Evolutionary conservation across 2,113 vertebrate genomes (phyloP).

Genomic region (Sander lucioperca): DNA sequence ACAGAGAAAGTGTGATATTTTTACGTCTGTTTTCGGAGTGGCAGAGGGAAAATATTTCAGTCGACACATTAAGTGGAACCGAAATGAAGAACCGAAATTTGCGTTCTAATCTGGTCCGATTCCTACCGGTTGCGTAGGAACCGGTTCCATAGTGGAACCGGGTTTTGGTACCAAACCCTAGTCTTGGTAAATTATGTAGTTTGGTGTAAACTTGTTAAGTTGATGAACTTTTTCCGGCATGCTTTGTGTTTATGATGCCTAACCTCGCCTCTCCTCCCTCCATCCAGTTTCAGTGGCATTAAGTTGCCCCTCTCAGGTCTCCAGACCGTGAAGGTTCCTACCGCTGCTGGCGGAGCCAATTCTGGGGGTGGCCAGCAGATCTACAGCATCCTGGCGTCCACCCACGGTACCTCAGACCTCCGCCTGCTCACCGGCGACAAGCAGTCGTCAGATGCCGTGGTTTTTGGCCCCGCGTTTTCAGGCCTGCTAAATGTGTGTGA

Average conservation of each 20-base stretch:
- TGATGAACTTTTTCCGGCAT: background rate
- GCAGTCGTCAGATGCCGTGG: background rate
- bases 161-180: background rate
- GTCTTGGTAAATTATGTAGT: background rate
- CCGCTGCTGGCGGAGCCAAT: background rate
- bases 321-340: constrained; percentile 63
- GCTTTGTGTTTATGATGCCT: constrained; percentile 1
- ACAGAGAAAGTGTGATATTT: no score
- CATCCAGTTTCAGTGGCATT: constrained; percentile 69
- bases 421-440: constrained; percentile 69
- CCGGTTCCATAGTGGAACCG: no score
- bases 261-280: background rate
- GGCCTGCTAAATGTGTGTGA: constrained; percentile 83
- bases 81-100: no score
- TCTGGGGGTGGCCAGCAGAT: constrained; percentile 33
- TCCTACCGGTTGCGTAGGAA: no score
- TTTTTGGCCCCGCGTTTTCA: constrained; percentile 68
- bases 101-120: no score
- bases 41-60: no score
- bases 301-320: constrained; percentile 79
- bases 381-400: constrained; percentile 79
- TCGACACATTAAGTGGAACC: no score
- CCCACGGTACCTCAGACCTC: constrained; percentile 57
- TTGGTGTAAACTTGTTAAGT: background rate
- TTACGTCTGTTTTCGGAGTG: no score